phyloP scores from a whole-genome alignment of 2,888 invertebrate genomes.

The Aphrophora alni region DNA sequence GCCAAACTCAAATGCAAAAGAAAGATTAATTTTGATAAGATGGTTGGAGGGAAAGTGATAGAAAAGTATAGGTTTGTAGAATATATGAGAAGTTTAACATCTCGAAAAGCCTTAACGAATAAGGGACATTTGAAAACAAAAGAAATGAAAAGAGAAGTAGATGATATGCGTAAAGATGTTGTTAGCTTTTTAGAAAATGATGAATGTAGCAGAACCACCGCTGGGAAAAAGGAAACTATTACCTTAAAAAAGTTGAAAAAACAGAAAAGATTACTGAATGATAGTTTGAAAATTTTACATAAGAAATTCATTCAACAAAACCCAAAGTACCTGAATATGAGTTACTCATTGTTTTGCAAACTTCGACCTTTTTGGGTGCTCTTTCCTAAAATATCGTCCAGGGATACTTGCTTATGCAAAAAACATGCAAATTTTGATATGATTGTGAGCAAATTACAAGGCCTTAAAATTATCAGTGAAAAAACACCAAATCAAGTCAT shows the following conservation, averaged over 20 bases:
- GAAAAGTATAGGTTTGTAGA: conserved; percentile 14
- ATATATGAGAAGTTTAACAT: background rate
- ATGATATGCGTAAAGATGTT: background rate
- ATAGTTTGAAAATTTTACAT: conserved; percentile 4
- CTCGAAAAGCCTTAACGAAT: background rate
- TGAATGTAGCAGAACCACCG: background rate
- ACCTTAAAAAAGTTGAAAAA: conserved; percentile 4
- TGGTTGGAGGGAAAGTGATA: background rate
- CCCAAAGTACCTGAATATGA: background rate
- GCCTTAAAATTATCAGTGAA: background rate
- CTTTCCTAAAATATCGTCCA: background rate
- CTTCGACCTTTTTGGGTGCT: conserved; percentile 2
- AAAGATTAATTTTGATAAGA: background rate
- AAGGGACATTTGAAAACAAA: conserved; percentile 9
- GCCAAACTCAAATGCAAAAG: background rate
- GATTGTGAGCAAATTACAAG: background rate
- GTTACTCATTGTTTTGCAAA: conserved; percentile 12
- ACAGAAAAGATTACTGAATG: background rate
- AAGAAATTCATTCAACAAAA: background rate
- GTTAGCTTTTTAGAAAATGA: conserved; percentile 9
- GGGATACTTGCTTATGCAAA: conserved; percentile 6
- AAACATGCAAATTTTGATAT: conserved; percentile 1
- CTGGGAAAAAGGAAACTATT: conserved; percentile 13
- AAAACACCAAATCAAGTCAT: background rate
- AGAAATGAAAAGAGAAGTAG: background rate